These are phyloP conservation scores for Madoqua kirkii DNA, from an alignment of 2,113 vertebrate genomes.

Conservation along the genomic window DNA sequence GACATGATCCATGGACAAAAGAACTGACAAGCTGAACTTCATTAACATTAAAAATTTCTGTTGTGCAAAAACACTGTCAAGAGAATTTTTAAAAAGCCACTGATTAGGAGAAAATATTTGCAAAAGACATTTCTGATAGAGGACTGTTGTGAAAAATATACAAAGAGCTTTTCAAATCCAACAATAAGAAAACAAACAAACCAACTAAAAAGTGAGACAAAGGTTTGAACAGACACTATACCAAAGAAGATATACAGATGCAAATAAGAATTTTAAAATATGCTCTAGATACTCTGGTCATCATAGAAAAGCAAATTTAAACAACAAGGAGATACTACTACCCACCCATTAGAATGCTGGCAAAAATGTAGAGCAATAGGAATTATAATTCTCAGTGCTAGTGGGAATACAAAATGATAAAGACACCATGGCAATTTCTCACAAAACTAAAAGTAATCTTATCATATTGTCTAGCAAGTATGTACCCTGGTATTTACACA, in stretches of 20 bases:
- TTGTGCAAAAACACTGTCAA: neutral
- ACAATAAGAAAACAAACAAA: neutral
- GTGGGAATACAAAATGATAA: neutral
- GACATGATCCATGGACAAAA: neutral
- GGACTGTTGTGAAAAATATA: neutral
- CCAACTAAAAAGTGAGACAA: neutral
- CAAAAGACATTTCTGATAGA: neutral
- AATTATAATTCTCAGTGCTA: neutral
- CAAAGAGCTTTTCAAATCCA: neutral
- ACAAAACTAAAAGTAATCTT: neutral
- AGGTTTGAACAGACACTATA: neutral
- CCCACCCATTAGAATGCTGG: neutral
- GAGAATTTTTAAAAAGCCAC: neutral
- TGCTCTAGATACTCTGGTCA: neutral
- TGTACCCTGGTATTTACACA: neutral
- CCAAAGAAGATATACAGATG: neutral
- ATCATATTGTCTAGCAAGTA: neutral
- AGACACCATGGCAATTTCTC: neutral
- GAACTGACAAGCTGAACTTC: neutral
- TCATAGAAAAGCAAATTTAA: neutral
- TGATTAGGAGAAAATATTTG: neutral
- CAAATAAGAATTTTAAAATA: neutral
- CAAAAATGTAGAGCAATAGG: neutral
- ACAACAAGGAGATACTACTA: neutral
- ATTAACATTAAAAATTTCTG: neutral